Conservation (phyloP, 1,140 invertebrate species). For the Eufriesea mexicana region DNA sequence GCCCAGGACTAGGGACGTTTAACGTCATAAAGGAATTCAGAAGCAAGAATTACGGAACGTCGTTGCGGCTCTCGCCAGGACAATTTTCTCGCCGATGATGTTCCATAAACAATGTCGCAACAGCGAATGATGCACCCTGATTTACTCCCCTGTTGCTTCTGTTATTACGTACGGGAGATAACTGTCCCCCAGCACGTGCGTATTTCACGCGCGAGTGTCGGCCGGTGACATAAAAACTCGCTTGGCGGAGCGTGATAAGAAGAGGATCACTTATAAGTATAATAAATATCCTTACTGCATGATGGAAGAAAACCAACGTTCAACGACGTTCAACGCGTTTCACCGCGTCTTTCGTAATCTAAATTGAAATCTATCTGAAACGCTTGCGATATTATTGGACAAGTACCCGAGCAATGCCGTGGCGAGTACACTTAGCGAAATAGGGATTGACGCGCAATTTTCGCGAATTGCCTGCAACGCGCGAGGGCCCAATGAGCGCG, state of each 20-base stretch:
- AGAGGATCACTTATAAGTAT: not conserved
- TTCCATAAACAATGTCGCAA: constrained; percentile 53
- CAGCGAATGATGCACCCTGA: constrained; percentile 24
- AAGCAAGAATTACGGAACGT: constrained; percentile 1
- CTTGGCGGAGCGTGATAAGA: no score
- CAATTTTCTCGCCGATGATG: constrained; percentile 39
- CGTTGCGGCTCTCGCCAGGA: not conserved
- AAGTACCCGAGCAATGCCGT: no score
- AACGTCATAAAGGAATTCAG: constrained; percentile 48
- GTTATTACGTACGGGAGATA: constrained; percentile 24
- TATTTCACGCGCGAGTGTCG: not conserved
- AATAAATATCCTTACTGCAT: not conserved
- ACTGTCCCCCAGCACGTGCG: not conserved
- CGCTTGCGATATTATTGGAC: no score
- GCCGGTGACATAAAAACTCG: not conserved
- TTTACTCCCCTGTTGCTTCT: constrained; percentile 17
- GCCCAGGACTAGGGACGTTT: constrained; percentile 29
- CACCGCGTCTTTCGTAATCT: not conserved
- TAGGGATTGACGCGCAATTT: not conserved
- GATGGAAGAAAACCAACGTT: not conserved
- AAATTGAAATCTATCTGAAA: constrained; percentile 17
- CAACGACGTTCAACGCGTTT: not conserved
- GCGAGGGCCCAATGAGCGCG: not conserved
- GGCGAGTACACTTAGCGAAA: no score
- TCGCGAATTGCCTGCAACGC: not conserved